Evolutionary conservation across 1,140 invertebrate species (phyloP).

Genomic region (Atta colombica): DNA sequence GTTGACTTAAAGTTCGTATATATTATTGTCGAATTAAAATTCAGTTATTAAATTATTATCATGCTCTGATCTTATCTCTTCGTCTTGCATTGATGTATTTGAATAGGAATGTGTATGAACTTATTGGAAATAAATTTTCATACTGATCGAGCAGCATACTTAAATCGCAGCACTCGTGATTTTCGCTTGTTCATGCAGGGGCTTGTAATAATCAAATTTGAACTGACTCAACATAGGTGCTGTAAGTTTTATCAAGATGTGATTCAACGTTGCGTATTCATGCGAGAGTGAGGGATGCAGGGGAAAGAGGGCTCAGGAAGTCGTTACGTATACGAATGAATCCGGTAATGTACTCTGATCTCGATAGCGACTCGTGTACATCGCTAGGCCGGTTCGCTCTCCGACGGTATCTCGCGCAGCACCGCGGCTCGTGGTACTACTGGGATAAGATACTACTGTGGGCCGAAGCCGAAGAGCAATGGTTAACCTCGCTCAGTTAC

Average conservation of each 20-base stretch:
- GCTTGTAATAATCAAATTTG: constrained; percentile 53
- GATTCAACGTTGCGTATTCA: constrained; percentile 59
- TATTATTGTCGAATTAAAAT: constrained; percentile 12
- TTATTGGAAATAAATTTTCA: constrained; percentile 12
- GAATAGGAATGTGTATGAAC: neutral
- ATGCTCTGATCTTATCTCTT: neutral
- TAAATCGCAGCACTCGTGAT: constrained; percentile 5
- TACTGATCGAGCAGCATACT: neutral
- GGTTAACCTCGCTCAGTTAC: constrained; percentile 73
- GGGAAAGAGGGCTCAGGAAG: constrained; percentile 34
- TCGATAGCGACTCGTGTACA: constrained; percentile 69
- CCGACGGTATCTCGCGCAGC: constrained; percentile 72
- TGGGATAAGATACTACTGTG: constrained; percentile 76
- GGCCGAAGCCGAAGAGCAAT: constrained; percentile 68
- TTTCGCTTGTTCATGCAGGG: constrained; percentile 20
- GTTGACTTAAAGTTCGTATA: no score
- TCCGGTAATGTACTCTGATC: constrained; percentile 63
- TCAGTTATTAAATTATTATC: neutral
- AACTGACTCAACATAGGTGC: constrained; percentile 39
- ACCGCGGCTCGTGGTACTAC: constrained; percentile 21
- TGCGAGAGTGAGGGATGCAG: constrained; percentile 43
- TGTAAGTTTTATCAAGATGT: constrained; percentile 55
- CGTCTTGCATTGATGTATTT: neutral
- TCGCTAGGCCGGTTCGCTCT: constrained; percentile 66
- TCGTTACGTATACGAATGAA: constrained; percentile 63